Base-by-base conservation (phyloP, 2,113 vertebrate species). In the Gavialis gangeticus region DNA sequence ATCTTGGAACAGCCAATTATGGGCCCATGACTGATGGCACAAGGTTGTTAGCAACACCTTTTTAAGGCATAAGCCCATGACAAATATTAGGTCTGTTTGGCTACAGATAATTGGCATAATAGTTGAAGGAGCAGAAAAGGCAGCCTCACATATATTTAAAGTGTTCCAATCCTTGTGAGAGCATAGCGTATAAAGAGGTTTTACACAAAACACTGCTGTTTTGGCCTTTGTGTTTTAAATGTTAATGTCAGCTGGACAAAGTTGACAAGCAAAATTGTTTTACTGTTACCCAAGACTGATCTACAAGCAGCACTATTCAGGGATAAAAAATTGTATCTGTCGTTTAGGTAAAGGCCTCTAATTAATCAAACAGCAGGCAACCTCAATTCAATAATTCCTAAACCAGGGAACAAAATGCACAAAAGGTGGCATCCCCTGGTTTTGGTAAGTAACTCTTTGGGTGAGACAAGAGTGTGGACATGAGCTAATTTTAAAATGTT, bases 391-490 rank as follows among this genome's bases (percentile, higher is more conserved):
- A 57, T 90, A 59, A n/a, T 96, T 93, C 95, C 86, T 87, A 73
- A 84, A 93, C 91, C 92, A 86, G 83, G 25, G 75, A 57, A 94
- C 93, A 85, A 92, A 59, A 82, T 85, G 91, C 89, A 91, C 66
- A 91, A 93, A 93, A 96, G 92, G 4, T 83, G 67, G 25, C 62
- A 25, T 93, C 93, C 92, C 37, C 2, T 14, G 37, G 92, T 94
- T 93, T 75, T 97, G 92, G 87, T 96, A 95, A 86, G 84, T 91
- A 87, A 92, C 34, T 94, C 95, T 97, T 97, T 96, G 93, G 92
- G 90, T 96, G 86, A 91, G 86, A 90, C n/a, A 64, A 94, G 93
- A 92, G 90, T 75, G 92, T 69, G 84, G 87, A 82, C 85, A 93
- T 67, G 71, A 96, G 64, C 85, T 92, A 89, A 67, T 90, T 92